phyloP scores from a whole-genome alignment of 2,113 vertebrate genomes.

The Telmatochromis bifrenatus region DNA sequence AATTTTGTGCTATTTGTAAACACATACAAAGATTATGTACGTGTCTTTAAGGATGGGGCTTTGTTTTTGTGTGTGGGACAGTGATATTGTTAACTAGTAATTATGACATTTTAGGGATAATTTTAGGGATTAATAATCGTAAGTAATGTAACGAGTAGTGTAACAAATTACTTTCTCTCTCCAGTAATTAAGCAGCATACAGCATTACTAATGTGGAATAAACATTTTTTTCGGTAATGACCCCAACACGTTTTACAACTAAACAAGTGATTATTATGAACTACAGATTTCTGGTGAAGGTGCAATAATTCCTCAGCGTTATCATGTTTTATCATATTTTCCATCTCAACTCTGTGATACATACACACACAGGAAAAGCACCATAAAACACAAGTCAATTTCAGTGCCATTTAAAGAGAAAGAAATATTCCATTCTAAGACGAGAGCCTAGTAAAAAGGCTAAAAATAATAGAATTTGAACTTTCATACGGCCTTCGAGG shows the following conservation, averaged over 20 bases:
- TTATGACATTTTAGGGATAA: neutral
- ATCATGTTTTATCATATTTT: neutral
- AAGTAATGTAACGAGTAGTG: neutral
- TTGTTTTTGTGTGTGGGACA: neutral
- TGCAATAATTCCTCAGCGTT: neutral
- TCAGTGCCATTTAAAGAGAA: neutral
- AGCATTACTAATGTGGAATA: neutral
- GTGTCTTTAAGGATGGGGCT: neutral
- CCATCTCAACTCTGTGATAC: neutral
- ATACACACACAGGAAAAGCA: neutral
- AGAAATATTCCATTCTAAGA: neutral
- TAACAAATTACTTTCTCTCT: neutral
- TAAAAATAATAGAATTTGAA: neutral
- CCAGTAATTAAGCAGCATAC: neutral
- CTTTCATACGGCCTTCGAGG: neutral
- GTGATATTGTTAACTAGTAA: neutral
- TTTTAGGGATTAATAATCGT: neutral
- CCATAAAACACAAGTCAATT: neutral
- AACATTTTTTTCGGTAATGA: neutral
- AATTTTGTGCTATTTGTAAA: neutral
- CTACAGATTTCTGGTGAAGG: neutral
- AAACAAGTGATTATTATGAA: neutral
- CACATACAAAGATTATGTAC: neutral
- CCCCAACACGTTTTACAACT: neutral
- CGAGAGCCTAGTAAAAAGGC: neutral